These are phyloP conservation scores for Pelodiscus sinensis DNA, from an alignment of 2,113 vertebrate species.

Conservation along the genomic window DNA sequence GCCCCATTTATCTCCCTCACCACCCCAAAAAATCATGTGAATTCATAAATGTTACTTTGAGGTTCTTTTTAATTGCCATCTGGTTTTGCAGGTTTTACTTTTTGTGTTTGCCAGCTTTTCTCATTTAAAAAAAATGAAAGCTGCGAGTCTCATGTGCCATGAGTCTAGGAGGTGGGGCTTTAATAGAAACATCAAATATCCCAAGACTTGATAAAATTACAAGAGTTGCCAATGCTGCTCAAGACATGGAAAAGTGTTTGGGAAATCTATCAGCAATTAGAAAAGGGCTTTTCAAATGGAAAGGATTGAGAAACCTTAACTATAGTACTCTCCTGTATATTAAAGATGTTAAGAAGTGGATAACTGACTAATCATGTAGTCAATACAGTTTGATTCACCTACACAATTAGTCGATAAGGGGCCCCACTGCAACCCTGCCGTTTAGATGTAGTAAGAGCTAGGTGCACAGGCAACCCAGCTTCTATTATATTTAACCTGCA, in stretches of 20 bases:
- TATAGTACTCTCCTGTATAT: neutral
- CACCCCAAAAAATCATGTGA: neutral
- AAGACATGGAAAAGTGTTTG: neutral
- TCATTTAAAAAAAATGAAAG: neutral
- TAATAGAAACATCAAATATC: neutral
- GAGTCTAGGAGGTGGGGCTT: neutral
- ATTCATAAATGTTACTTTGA: conserved; percentile 1
- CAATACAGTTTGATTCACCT: too few species aligned
- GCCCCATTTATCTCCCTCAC: neutral
- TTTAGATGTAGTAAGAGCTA: too few species aligned
- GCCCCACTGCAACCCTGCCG: too few species aligned
- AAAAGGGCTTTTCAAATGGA: neutral
- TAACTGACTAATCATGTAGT: too few species aligned
- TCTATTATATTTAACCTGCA: neutral
- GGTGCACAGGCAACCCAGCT: too few species aligned
- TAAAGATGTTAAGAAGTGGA: too few species aligned
- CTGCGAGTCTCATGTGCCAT: neutral
- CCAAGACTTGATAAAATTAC: neutral
- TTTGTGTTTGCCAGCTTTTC: neutral
- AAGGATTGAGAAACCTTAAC: neutral
- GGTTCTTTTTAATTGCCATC: conserved; percentile 8
- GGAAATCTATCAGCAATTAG: neutral
- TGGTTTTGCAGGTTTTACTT: neutral
- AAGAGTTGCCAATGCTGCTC: neutral
- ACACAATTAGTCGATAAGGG: too few species aligned